Evolutionary conservation across 1,140 invertebrate genomes (phyloP), one percentile per base, ranked within the genome.

Genomic region (Trichonephila clavata): DNA sequence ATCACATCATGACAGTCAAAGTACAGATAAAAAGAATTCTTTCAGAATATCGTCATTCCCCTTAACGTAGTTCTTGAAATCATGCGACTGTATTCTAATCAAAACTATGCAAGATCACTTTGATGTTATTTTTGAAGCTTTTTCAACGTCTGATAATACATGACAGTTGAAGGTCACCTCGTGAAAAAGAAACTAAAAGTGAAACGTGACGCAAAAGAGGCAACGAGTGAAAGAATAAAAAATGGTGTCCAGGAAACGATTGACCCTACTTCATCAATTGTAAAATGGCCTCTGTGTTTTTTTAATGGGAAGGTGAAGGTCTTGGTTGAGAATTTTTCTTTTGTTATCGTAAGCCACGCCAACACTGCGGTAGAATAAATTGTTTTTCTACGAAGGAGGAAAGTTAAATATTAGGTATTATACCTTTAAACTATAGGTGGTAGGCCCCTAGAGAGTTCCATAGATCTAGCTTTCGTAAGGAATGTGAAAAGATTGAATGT

Each of bases 171-270:
- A 77, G 71, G 71, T 77, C 71, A 77, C 14, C 5, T 5, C 14
- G 16, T 20, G 27, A 32, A 18, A 77, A 32, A 5, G 24, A 71
- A 77, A 77, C 18, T 77, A 32, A 50, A 50, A 50, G 50, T 50
- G 50, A 77, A 77, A 77, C 71, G 71, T 77, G 71, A 77, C 27
- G 24, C 71, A 77, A 77, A 77, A 77, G 16, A 39, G 14, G 27
- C 16, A 77, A 77, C 71, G 32, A 32, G 24, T 13, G 14, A 5
- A 39, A 39, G 68, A 39, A 32, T 50, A 50, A 77, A 77, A 71
- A 77, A 77, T 4, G 32, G 27, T 77, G 32, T 77, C 71, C 71
- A 77, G 32, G 71, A 77, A 77, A 77, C 71, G 27, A 77, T 39
- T 77, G 71, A 77, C 32, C 71, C 27, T 39, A 39, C 71, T 27